Percentiles rank a stretch among this genome's conserved stretches.
Evolutionary conservation across 2,797 vertebrate species (phyloP).

Genomic region (Taeniopygia guttata): DNA sequence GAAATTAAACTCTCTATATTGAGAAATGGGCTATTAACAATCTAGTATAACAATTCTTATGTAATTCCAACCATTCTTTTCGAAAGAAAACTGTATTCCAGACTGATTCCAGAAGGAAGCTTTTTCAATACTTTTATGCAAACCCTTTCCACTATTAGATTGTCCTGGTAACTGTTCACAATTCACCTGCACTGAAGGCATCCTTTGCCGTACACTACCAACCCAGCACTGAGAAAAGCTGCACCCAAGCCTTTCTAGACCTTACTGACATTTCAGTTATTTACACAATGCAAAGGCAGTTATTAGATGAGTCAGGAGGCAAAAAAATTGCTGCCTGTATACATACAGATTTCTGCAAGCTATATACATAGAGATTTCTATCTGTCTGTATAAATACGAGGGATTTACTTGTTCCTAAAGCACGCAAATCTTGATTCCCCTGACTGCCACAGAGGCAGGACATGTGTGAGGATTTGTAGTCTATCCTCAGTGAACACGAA

Average conservation of each 20-base stretch:
- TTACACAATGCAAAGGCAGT: not conserved
- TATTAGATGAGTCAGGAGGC: not conserved
- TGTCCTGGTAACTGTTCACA: not conserved
- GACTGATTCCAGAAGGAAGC: not conserved
- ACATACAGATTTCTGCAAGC: not conserved
- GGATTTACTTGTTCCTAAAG: not conserved
- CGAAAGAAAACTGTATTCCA: not conserved
- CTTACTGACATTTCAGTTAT: not conserved
- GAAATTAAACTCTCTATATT: not conserved
- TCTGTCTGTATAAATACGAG: not conserved
- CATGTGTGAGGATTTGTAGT: conserved; percentile 11
- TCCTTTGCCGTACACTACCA: not conserved
- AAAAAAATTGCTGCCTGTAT: not conserved
- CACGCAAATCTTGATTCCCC: conserved; percentile 43
- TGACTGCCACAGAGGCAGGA: not conserved
- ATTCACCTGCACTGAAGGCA: not conserved
- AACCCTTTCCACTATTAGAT: not conserved
- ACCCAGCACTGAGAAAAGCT: not conserved
- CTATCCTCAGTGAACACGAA: not conserved
- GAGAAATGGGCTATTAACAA: not conserved
- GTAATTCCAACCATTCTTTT: not conserved
- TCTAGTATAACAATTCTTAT: not conserved
- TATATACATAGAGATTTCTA: not conserved
- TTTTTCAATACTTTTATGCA: not conserved
- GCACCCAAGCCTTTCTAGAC: not conserved